phyloP scores from a whole-genome alignment of 2,797 vertebrate species.

The Spondyliosoma cantharus region DNA sequence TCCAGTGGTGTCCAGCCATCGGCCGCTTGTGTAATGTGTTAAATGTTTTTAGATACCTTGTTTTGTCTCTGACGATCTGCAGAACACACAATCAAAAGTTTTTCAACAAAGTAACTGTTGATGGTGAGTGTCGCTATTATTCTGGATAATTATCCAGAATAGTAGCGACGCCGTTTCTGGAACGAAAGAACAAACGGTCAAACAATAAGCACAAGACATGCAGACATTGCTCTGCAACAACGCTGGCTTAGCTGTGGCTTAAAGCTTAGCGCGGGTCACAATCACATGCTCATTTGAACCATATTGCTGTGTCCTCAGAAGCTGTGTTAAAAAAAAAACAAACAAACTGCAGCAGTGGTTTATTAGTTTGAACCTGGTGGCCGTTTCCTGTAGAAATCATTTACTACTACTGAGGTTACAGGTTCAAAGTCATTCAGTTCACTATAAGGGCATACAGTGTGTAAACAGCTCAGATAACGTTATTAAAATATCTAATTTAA shows the following conservation, averaged over 20 bases:
- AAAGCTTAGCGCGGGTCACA: not conserved
- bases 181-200: not conserved
- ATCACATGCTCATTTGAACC: not conserved
- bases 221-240: not conserved
- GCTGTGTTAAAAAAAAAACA: too few species aligned
- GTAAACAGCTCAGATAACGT: not conserved
- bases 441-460: not conserved
- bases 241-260: not conserved
- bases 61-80: not conserved
- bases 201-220: not conserved
- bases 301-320: not conserved
- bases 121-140: not conserved
- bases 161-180: not conserved
- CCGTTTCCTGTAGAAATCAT: too few species aligned
- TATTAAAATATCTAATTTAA: too few species aligned
- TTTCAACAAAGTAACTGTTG: not conserved
- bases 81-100: not conserved
- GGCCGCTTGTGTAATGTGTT: not conserved
- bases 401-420: too few species aligned
- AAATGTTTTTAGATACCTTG: not conserved
- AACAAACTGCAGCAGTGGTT: not conserved
- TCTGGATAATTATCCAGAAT: conserved; percentile 1
- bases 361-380: too few species aligned
- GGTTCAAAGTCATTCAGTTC: not conserved
- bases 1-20: not conserved